Percentiles rank a stretch among this genome's conserved stretches.
phyloP scores from a whole-genome alignment of 2,888 invertebrate genomes.

The Napeogenes inachia region DNA sequence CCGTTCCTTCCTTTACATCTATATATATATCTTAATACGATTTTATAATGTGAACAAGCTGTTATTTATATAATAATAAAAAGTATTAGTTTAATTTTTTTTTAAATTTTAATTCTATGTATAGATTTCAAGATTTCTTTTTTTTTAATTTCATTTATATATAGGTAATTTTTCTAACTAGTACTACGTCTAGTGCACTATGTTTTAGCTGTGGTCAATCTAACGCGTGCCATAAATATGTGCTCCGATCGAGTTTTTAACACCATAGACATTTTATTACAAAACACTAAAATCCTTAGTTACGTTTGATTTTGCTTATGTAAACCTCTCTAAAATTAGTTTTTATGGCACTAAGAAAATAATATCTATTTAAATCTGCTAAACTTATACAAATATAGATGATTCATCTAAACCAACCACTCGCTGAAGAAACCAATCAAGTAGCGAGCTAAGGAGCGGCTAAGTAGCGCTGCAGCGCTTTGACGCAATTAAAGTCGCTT shows the following conservation, averaged over 20 bases:
- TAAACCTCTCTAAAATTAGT: constrained; percentile 31
- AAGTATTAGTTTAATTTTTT: constrained; percentile 65
- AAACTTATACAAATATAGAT: constrained; percentile 14
- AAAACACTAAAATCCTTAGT: constrained; percentile 26
- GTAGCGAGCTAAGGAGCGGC: constrained; percentile 7
- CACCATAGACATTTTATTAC: constrained; percentile 23
- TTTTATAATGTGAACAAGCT: constrained; percentile 78
- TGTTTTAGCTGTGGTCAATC: constrained; percentile 73
- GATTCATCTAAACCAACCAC: constrained; percentile 20
- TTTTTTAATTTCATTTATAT: constrained; percentile 52
- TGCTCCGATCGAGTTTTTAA: constrained; percentile 40
- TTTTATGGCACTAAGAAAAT: constrained; percentile 28
- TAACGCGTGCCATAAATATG: constrained; percentile 53
- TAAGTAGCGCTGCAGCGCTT: constrained; percentile 13
- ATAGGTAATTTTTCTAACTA: constrained; percentile 73
- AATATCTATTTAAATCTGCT: constrained; percentile 22
- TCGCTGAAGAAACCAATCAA: constrained; percentile 17
- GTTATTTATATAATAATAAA: constrained; percentile 73
- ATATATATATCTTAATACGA: constrained; percentile 71
- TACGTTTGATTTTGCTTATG: constrained; percentile 14
- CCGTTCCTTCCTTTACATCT: constrained; percentile 59
- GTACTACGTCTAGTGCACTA: constrained; percentile 72
- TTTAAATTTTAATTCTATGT: constrained; percentile 75
- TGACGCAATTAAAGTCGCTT: constrained; percentile 18
- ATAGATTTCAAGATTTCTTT: constrained; percentile 73